phyloP scores from a whole-genome alignment of 2,888 invertebrate genomes.

The Andrena chrysosceles region DNA sequence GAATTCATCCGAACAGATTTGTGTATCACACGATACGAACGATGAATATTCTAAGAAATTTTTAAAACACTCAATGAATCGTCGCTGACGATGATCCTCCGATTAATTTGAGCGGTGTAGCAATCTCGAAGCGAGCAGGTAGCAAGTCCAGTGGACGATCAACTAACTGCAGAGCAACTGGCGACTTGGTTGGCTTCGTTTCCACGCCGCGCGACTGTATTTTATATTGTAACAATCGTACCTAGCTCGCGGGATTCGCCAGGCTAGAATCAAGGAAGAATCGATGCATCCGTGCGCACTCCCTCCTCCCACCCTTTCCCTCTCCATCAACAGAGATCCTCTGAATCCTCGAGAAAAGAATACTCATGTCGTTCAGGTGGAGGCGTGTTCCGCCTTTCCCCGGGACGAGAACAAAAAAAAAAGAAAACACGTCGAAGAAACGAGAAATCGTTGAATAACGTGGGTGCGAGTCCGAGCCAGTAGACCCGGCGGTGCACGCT shows the following conservation, averaged over 20 bases:
- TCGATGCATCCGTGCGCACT: conserved; percentile 33
- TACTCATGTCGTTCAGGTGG: conserved; percentile 55
- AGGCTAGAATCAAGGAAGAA: conserved; percentile 38
- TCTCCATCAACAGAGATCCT: conserved; percentile 25
- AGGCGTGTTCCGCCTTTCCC: conserved; percentile 55
- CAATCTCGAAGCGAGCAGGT: not conserved
- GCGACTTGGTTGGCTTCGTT: conserved; percentile 23
- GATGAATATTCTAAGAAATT: not conserved
- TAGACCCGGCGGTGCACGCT: conserved; percentile 75
- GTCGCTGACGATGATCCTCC: not conserved
- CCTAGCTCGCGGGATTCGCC: conserved; percentile 35
- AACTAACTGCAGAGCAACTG: not conserved
- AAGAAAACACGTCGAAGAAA: conserved; percentile 32
- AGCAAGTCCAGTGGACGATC: not conserved
- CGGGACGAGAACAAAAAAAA: conserved; percentile 3
- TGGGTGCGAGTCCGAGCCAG: conserved; percentile 70
- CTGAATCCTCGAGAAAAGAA: too few relatives aligned
- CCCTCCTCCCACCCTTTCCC: conserved; percentile 3
- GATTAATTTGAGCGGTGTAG: not conserved
- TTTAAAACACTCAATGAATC: not conserved
- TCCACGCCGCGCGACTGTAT: conserved; percentile 20
- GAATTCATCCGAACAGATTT: not conserved
- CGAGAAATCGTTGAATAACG: conserved; percentile 55
- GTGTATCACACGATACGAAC: not conserved
- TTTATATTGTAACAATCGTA: conserved; percentile 31